Evolutionary conservation across 1,140 invertebrate genomes (phyloP).

Genomic region (Oncopeltus fasciatus): DNA sequence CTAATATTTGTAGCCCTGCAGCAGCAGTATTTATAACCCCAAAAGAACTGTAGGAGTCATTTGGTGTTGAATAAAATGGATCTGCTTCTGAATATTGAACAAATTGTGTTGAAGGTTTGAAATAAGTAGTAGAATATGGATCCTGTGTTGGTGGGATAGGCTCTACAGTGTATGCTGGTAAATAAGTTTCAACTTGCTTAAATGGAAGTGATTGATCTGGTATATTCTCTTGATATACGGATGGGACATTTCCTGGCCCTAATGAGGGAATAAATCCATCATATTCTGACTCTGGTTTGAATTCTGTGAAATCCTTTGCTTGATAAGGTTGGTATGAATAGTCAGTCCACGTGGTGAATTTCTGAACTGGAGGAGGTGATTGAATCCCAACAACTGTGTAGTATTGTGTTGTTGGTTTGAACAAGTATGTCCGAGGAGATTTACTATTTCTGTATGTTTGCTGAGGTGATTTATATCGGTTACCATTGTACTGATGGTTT

Average conservation of each 20-base stretch:
- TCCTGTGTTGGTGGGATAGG: conserved; percentile 13
- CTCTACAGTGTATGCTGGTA: background rate
- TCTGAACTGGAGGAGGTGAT: background rate
- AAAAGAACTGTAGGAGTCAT: background rate
- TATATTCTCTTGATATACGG: conserved; percentile 6
- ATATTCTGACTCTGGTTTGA: conserved; percentile 2
- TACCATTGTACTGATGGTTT: background rate
- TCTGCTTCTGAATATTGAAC: conserved; percentile 25
- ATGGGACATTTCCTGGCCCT: conserved; percentile 14
- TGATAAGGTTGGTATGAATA: background rate
- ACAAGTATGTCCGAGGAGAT: background rate
- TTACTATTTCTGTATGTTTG: background rate
- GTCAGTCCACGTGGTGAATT: background rate
- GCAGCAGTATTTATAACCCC: background rate
- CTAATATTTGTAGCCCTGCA: background rate
- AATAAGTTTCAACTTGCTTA: conserved; percentile 5
- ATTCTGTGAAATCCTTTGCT: conserved; percentile 6
- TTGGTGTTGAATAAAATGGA: conserved; percentile 19
- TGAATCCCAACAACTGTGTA: background rate
- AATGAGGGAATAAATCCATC: conserved; percentile 19
- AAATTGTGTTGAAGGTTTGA: conserved; percentile 24
- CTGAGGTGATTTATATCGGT: background rate
- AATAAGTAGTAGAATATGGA: conserved; percentile 21
- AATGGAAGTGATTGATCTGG: conserved; percentile 16
- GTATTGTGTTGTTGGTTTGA: conserved; percentile 1